phyloP scores from a whole-genome alignment of 2,113 vertebrate species.

The Thymallus thymallus region DNA sequence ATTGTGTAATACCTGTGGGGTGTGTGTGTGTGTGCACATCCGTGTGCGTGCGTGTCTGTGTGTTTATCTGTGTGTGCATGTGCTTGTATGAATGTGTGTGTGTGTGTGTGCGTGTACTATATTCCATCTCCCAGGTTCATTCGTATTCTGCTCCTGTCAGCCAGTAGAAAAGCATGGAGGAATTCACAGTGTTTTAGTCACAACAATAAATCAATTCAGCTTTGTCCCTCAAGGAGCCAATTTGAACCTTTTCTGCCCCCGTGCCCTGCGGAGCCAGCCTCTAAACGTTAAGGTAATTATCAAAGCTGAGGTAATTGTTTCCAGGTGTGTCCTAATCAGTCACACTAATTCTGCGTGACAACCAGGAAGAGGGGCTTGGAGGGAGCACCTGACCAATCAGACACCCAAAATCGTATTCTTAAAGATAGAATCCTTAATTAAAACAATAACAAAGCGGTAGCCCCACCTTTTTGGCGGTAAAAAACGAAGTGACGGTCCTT shows the following conservation, averaged over 20 bases:
- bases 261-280: not conserved
- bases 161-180: not conserved
- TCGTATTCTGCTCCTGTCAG: not conserved
- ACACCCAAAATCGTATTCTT: not conserved
- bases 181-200: not conserved
- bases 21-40: no score
- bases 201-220: constrained; percentile 1
- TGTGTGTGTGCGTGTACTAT: not conserved
- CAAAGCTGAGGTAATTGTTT: constrained; percentile 7
- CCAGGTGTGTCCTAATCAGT: not conserved
- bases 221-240: not conserved
- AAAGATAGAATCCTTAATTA: no score
- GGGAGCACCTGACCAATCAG: not conserved
- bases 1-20: no score
- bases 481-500: no score
- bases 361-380: not conserved
- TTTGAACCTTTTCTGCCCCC: not conserved
- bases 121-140: not conserved
- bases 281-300: not conserved
- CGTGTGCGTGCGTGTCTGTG: not conserved
- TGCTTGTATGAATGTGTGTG: no score
- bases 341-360: not conserved
- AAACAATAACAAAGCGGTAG: no score
- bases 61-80: not conserved
- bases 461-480: no score